Evolutionary conservation across 2,797 vertebrate genomes (phyloP), one percentile per base, ranked within the genome.

Genomic region (Novumbra hubbsi): DNA sequence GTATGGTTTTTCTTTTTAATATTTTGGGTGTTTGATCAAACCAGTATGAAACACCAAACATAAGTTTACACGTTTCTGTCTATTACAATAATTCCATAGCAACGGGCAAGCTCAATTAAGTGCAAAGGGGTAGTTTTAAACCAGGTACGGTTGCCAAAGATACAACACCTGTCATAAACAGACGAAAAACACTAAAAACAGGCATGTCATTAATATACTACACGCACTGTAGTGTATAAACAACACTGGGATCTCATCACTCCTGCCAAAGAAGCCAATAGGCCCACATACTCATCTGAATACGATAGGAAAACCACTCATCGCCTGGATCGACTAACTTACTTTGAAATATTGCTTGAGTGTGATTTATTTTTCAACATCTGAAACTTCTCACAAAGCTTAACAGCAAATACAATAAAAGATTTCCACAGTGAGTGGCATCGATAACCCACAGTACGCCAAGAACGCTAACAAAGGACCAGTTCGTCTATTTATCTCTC

Each of bases 381-480:
- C 77, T 84, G 73, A 28, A 55, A 16, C 45, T 27, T 19, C 71
- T 64, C 38, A 49, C 71, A 49, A 30, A 49, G 41, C 62, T 21
- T 27, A 50, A 12, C 41, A n/a, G 32, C 17, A 30, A n/a, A 83
- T 77, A 78, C 80, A 81, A 84, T 84, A 78, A 80, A 83, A 75
- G 85, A 65, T 82, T 77, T 68, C 77, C 81, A 77, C 88, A 86
- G 86, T 88, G 73, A 87, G 81, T 70, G 57, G 73, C 65, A 65
- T 70, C 68, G 4, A 64, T 72, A 74, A 68, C 41, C 66, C 65
- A 27, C 15, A n/a, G 68, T 68, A 45, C 3, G 16, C 8, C 8
- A 9, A 50, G 9, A 27, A 63, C 28, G 49, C 68, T 52, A 82
- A 80, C 81, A 76, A 65, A 17, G 49, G 69, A 67, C 77, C 87